Base-by-base conservation (phyloP, 1,140 invertebrate genomes). In the Thaumatotibia leucotreta region DNA sequence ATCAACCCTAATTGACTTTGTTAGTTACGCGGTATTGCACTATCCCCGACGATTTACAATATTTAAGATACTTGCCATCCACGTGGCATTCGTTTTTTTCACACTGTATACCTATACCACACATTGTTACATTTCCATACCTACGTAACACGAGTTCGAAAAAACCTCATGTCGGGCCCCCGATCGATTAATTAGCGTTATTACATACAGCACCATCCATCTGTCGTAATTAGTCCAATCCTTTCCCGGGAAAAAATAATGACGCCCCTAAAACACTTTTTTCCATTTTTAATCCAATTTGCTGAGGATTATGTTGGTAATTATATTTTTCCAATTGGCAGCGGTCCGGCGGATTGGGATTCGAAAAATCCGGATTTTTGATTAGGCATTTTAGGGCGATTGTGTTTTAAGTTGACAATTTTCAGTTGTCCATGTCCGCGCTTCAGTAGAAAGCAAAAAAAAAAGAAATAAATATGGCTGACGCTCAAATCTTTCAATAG, bases 211-310 rank as follows among this genome's bases (percentile, higher is more conserved):
- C 81, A 81, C 82, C 80, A 89, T 87, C 85, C 86, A 87, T 88
- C 87, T 86, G 83, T 82, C 82, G 88, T 90, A 90, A 90, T 90
- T 88, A 90, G 88, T 76, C 75, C 77, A 68, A 86, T 83, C 86
- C 84, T 83, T 86, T 76, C 77, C 67, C 81, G 84, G 77, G 79
- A 83, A 87, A 89, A 88, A 88, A 88, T 88, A 90, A 88, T 90
- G 86, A 88, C 88, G 86, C 76, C 84, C 86, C 84, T 86, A 90
- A 89, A 89, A 90, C 82, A 88, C 83, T 87, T 87, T 58, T 89
- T 89, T 89, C 83, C 84, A 88, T 88, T 91, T 91, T 92, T 92
- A 92, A 92, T 92, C 91, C 91, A 92, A 92, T 92, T 91, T 91
- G 87, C 82, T 77, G 88, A 82, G 91, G 91, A 92, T 92, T 92